phyloP scores from a whole-genome alignment of 1,140 invertebrate genomes.

The Nebria ingens region DNA sequence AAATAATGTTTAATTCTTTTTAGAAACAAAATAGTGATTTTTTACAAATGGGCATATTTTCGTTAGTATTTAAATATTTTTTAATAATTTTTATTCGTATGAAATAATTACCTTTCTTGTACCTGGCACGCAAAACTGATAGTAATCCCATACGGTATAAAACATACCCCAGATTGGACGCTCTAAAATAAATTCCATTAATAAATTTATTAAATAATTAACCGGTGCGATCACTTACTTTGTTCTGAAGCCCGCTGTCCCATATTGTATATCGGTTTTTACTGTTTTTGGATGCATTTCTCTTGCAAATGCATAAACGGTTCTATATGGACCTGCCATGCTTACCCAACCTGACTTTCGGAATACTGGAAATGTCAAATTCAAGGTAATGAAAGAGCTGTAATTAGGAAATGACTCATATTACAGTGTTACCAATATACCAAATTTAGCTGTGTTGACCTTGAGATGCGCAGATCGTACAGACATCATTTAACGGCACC shows the following conservation, averaged over 20 bases:
- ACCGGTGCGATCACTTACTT: conserved; percentile 56
- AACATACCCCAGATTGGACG: conserved; percentile 71
- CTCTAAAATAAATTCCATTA: conserved; percentile 44
- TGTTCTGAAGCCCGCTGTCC: conserved; percentile 57
- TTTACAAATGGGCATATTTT: neutral
- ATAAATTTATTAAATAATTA: neutral
- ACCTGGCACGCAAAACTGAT: conserved; percentile 74
- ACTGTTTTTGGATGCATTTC: conserved; percentile 60
- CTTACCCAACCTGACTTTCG: conserved; percentile 14
- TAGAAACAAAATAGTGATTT: neutral
- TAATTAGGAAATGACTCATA: conserved; percentile 5
- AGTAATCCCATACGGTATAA: conserved; percentile 88
- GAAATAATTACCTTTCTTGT: conserved; percentile 56
- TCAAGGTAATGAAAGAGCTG: conserved; percentile 3
- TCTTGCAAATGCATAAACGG: conserved; percentile 58
- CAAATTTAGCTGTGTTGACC: too few relatives aligned
- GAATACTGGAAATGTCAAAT: neutral
- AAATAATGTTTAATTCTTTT: neutral
- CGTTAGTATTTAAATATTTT: conserved; percentile 11
- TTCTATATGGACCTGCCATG: conserved; percentile 33
- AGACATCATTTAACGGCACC: too few relatives aligned
- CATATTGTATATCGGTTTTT: conserved; percentile 51
- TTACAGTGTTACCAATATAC: too few relatives aligned
- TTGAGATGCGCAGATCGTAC: too few relatives aligned
- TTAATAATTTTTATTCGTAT: neutral